phyloP scores from a whole-genome alignment of 1,140 invertebrate species.

The Choristoneura fumiferana region DNA sequence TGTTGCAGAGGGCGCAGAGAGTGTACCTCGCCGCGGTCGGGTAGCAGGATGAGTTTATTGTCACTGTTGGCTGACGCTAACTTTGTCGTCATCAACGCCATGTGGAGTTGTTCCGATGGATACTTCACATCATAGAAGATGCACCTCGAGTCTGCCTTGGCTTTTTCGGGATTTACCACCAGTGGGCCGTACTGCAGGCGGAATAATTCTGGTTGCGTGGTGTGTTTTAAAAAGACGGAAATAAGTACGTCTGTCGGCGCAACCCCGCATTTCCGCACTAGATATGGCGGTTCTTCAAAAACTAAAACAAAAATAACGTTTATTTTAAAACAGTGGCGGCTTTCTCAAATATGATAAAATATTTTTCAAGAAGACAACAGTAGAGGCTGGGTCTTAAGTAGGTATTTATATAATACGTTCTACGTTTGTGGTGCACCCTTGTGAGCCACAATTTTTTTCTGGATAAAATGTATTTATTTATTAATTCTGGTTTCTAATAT shows the following conservation, averaged over 20 bases:
- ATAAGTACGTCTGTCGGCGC: conserved; percentile 69
- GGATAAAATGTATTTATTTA: too few species aligned
- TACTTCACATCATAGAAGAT: conserved; percentile 68
- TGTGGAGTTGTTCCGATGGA: conserved; percentile 57
- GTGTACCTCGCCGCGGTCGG: conserved; percentile 36
- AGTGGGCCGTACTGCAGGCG: conserved; percentile 60
- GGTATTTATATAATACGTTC: too few species aligned
- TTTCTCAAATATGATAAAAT: too few species aligned
- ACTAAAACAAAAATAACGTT: conserved; percentile 42
- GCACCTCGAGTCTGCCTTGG: conserved; percentile 54
- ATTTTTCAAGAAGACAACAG: too few species aligned
- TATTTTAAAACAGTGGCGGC: too few species aligned
- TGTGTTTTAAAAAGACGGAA: conserved; percentile 69
- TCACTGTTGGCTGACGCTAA: conserved; percentile 50
- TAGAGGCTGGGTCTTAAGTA: too few species aligned
- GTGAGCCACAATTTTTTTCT: too few species aligned
- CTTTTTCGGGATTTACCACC: conserved; percentile 59
- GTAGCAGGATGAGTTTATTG: conserved; percentile 38
- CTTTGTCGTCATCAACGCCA: conserved; percentile 58
- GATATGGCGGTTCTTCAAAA: conserved; percentile 70
- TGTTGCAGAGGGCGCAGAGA: conserved; percentile 20
- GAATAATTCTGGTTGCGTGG: conserved; percentile 63
- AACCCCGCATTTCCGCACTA: conserved; percentile 69
- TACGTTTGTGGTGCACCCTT: too few species aligned
- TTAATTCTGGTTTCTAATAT: too few species aligned